Evolutionary conservation across 2,113 vertebrate genomes (phyloP).

Genomic region (Uropsilus gracilis): DNA sequence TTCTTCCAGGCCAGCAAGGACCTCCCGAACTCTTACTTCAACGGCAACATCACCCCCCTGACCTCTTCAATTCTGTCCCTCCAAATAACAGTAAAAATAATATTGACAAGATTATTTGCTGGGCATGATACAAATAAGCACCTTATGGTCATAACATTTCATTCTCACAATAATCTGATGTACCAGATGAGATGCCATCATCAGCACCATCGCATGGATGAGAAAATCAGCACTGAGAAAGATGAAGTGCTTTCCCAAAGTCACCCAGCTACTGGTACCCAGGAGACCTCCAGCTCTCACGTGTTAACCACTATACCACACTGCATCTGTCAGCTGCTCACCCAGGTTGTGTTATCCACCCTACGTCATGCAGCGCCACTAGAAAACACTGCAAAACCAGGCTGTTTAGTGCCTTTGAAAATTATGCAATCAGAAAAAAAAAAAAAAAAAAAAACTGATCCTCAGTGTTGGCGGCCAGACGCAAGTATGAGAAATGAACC

Average conservation of each 20-base stretch:
- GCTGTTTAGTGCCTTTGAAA: constrained; percentile 22
- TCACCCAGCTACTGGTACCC: background rate
- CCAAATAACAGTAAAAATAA: background rate
- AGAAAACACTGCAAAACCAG: background rate
- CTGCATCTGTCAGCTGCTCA: background rate
- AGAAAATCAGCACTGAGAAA: background rate
- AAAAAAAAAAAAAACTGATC: background rate
- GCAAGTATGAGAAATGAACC: too few relatives aligned
- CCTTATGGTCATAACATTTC: background rate
- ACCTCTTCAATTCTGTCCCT: background rate
- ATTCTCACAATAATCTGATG: background rate
- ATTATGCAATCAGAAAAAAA: background rate
- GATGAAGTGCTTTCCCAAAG: background rate
- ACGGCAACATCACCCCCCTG: background rate
- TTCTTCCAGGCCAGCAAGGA: background rate
- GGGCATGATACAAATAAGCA: background rate
- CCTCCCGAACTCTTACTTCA: background rate
- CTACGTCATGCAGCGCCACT: background rate
- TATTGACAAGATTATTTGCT: background rate
- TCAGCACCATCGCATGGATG: background rate
- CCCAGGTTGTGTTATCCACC: background rate
- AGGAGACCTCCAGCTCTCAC: background rate
- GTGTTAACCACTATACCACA: background rate
- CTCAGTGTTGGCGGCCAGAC: too few relatives aligned
- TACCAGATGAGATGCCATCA: background rate